A percentile compares a stretch with the other conserved stretches of the same genome.
phyloP scores from a whole-genome alignment of 2,113 vertebrate species.

The Nesospiza acunhae region DNA sequence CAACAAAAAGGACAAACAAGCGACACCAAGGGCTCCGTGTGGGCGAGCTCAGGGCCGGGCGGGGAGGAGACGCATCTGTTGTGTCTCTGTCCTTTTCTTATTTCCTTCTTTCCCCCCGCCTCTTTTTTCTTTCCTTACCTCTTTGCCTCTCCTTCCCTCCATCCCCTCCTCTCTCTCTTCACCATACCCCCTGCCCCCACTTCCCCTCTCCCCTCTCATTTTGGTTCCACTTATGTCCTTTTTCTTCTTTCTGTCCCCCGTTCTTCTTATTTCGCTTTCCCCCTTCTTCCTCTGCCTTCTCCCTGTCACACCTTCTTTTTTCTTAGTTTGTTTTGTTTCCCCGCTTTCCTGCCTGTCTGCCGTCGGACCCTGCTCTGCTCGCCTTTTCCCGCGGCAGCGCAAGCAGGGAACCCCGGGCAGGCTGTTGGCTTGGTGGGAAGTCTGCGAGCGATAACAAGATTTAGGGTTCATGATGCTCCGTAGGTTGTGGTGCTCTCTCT shows the following conservation, averaged over 20 bases:
- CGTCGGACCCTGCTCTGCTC: background rate
- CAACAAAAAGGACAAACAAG: fast-evolving
- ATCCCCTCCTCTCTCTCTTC: fast-evolving
- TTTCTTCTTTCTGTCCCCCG: background rate
- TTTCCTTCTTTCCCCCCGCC: too few species aligned
- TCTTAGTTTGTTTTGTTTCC: background rate
- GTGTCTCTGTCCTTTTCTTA: background rate
- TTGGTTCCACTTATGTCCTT: background rate
- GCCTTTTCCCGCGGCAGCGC: too few species aligned
- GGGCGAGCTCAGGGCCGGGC: too few species aligned
- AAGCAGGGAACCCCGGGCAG: fast-evolving
- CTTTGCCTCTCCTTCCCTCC: fast-evolving
- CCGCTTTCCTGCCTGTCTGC: background rate
- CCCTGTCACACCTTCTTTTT: background rate
- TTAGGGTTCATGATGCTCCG: background rate
- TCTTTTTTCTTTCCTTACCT: background rate
- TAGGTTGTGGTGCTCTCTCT: fast-evolving
- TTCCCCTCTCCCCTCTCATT: too few species aligned
- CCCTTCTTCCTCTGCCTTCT: fast-evolving
- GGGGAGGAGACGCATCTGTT: background rate
- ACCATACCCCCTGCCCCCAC: fast-evolving
- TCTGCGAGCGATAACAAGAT: fast-evolving
- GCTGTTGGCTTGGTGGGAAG: background rate
- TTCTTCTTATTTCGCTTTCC: fast-evolving
- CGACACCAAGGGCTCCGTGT: fast-evolving